Conservation (phyloP, 2,888 invertebrate genomes). For the Itoplectis maculator region DNA sequence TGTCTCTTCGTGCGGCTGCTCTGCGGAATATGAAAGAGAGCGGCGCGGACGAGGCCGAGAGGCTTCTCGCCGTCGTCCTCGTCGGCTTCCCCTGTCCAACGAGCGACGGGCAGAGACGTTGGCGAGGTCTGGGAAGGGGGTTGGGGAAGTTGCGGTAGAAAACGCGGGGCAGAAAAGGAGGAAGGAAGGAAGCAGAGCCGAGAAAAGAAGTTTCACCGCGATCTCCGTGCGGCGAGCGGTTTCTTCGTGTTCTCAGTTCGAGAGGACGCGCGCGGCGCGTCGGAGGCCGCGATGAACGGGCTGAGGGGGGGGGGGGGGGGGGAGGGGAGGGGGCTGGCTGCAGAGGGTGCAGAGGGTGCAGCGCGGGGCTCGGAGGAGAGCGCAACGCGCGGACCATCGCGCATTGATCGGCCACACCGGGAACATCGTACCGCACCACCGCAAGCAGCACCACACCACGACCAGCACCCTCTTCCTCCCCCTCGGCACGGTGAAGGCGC, state of each 20-base stretch:
- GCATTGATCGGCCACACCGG: slow-evolving; percentile 73
- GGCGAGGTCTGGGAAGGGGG: slow-evolving; percentile 27
- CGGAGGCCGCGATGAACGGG: too few species aligned
- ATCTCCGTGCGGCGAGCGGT: background rate
- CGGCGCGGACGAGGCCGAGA: slow-evolving; percentile 54
- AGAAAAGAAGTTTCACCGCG: background rate
- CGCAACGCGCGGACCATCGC: slow-evolving; percentile 58
- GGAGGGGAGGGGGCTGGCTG: background rate
- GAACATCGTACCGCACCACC: slow-evolving; percentile 50
- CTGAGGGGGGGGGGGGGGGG: too few species aligned
- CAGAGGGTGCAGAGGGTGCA: background rate
- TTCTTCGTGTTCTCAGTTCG: too few species aligned
- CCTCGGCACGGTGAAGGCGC: slow-evolving; percentile 43
- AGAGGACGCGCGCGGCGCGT: too few species aligned
- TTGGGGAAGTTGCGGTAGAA: background rate
- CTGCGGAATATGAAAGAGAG: slow-evolving; percentile 37
- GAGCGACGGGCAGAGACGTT: slow-evolving; percentile 21
- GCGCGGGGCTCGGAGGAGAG: slow-evolving; percentile 16
- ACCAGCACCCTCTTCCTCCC: too few species aligned
- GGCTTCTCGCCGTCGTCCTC: background rate
- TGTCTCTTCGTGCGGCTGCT: slow-evolving; percentile 23
- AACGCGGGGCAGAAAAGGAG: background rate
- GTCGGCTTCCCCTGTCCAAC: slow-evolving; percentile 4
- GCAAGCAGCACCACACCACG: slow-evolving; percentile 30
- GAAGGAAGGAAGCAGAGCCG: background rate